Evolutionary conservation across 2,113 vertebrate species (phyloP).

Genomic region (Ondatra zibethicus): DNA sequence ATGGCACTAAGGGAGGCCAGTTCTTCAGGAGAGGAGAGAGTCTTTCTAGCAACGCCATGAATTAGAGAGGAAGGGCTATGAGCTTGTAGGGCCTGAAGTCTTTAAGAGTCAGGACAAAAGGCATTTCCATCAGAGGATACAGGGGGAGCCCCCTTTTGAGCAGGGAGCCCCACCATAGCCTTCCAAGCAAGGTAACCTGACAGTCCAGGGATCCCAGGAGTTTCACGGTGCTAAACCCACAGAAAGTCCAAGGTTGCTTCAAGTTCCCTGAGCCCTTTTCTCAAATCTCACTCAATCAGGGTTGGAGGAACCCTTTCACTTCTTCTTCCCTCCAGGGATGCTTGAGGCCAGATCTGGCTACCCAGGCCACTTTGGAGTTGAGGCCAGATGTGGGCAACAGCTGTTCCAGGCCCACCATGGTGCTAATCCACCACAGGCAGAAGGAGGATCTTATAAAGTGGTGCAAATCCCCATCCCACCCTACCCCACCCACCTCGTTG

Average conservation of each 20-base stretch:
- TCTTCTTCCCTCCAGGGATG: background rate
- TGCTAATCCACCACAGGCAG: conserved; percentile 73
- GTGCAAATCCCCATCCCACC: conserved; percentile 69
- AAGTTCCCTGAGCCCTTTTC: background rate
- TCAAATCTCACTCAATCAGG: background rate
- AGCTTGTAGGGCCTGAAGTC: background rate
- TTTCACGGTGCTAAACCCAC: background rate
- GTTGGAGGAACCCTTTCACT: background rate
- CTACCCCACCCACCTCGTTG: conserved; percentile 59
- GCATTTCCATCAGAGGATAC: background rate
- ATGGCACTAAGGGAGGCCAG: background rate
- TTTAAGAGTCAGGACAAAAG: background rate
- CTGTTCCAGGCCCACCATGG: conserved; percentile 59
- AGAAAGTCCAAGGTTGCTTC: background rate
- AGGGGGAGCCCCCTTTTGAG: too few species aligned
- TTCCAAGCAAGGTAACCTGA: background rate
- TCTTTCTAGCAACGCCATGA: background rate
- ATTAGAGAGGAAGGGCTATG: background rate
- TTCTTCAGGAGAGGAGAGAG: background rate
- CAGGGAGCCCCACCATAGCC: background rate
- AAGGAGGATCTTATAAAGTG: conserved; percentile 75
- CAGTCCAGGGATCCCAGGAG: background rate
- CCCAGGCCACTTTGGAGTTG: conserved; percentile 59
- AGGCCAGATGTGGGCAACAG: conserved; percentile 79
- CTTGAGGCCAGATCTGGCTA: background rate